These are phyloP conservation scores for Sarcophaga rosellei DNA, from an alignment of 2,888 invertebrate genomes.

Conservation along the genomic window DNA sequence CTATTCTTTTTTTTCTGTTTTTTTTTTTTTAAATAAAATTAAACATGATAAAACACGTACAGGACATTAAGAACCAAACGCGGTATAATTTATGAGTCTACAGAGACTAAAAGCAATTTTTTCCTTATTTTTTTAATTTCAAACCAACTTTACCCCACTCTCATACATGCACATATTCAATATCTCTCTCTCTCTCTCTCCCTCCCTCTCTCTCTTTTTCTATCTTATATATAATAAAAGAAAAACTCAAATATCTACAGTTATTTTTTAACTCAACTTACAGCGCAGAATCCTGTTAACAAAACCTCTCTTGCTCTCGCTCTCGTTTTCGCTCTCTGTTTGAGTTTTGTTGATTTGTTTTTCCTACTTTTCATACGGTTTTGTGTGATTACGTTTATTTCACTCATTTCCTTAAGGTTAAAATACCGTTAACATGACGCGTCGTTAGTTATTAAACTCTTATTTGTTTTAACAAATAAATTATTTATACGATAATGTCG, in stretches of 20 bases:
- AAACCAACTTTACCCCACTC: not conserved
- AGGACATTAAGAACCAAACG: constrained; percentile 69
- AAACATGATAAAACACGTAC: constrained; percentile 69
- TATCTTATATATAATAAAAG: not conserved
- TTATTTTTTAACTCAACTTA: not conserved
- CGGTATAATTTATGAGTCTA: constrained; percentile 69
- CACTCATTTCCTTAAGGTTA: constrained; percentile 48
- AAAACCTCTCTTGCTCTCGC: constrained; percentile 12
- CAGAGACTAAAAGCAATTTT: constrained; percentile 55
- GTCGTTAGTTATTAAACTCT: constrained; percentile 71
- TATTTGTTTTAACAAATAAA: constrained; percentile 71
- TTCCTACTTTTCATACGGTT: constrained; percentile 8
- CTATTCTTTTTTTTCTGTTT: not conserved
- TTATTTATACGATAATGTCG: constrained; percentile 70
- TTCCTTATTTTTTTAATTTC: constrained; percentile 48
- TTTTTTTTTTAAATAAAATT: constrained; percentile 62
- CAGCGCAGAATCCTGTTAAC: constrained; percentile 34
- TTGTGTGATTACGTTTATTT: not conserved
- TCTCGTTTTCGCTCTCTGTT: constrained; percentile 18
- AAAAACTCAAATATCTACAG: constrained; percentile 7
- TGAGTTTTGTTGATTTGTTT: constrained; percentile 9
- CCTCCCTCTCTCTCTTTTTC: no score
- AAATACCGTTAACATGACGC: constrained; percentile 71
- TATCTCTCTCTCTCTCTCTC: not conserved
- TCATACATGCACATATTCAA: not conserved